A percentile compares a stretch with the other conserved stretches of the same genome.
Conservation (phyloP, 2,888 invertebrate genomes). For the Drosophila birchii region DNA sequence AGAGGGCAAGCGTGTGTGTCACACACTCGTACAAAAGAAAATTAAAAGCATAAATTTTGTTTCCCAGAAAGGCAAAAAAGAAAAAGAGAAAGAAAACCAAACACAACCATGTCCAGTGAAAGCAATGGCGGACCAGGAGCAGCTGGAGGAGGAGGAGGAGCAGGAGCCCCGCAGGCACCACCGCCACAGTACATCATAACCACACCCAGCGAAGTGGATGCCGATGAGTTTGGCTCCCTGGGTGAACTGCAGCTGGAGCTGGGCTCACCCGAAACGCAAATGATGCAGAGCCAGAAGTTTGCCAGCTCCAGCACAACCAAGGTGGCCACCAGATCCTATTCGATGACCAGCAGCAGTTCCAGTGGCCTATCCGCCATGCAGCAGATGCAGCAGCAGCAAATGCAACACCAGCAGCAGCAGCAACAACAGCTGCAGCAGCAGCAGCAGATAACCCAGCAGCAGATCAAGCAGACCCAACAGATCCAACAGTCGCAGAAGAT, state of each 20-base stretch:
- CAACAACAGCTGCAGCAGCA: conserved; percentile 41
- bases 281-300: conserved; percentile 64
- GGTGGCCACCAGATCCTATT: conserved; percentile 62
- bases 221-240: conserved; percentile 80
- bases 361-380: conserved; percentile 30
- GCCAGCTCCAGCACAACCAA: conserved; percentile 62
- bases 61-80: conserved; percentile 23
- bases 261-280: conserved; percentile 54
- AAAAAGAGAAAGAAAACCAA: not conserved
- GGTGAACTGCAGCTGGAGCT: conserved; percentile 58
- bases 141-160: conserved; percentile 18
- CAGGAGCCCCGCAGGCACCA: conserved; percentile 59
- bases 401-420: conserved; percentile 63
- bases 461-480: conserved; percentile 39
- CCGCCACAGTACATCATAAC: conserved; percentile 84
- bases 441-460: conserved; percentile 24
- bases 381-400: conserved; percentile 33
- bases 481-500: conserved; percentile 68
- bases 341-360: conserved; percentile 48
- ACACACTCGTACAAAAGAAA: conserved; percentile 7
- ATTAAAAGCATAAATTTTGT: conserved; percentile 48
- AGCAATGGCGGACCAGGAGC: conserved; percentile 31
- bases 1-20: conserved; percentile 7
- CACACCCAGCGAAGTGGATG: conserved; percentile 83
- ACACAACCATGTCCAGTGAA: conserved; percentile 56